Base-by-base conservation (phyloP, 1,140 invertebrate species). In the Gonatopus flavifemur region DNA sequence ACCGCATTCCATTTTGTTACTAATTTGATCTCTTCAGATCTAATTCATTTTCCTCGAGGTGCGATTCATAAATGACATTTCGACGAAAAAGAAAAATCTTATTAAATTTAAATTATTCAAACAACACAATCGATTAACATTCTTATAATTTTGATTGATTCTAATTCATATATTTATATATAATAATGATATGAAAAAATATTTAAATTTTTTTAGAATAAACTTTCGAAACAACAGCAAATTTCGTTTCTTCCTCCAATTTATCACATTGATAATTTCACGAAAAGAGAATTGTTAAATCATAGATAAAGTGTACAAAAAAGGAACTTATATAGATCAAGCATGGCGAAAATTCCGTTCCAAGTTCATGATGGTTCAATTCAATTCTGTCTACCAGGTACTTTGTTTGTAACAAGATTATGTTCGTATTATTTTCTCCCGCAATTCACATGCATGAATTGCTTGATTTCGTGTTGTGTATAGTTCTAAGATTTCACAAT, bases 371-470 rank as follows among this genome's bases (percentile, higher is more conserved):
- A 56, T 62, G 63, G 62, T 67, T 65, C 59, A 59, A 64, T 52
- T 62, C 65, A 59, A 69, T 68, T 64, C 65, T 62, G 54, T 69
- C 69, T 72, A 70, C 71, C 70, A 74, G 71, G 70, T 74, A 74
- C 71, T 69, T 71, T 60, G n/a, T n/a, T n/a, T n/a, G 68, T 74
- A 71, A 66, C 57, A 70, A 63, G 63, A 57, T 67, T 64, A 48
- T 41, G 41, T 22, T 10, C 7, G 21, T 10, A 8, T 0, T 20
- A 15, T 30, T 2, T 3, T 30, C 39, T 49, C 25, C 7, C 37
- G 39, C 55, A 52, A 61, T 56, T 47, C 43, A 48, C 54, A 49
- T 40, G 31, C 31, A 41, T 60, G 33, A 44, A 59, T 57, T 57
- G 32, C 52, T 50, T 62, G 47, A 46, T 41, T 49, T 42, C 53